Evolutionary conservation across 2,797 vertebrate species (phyloP).

Genomic region (Neosalanx taihuensis): DNA sequence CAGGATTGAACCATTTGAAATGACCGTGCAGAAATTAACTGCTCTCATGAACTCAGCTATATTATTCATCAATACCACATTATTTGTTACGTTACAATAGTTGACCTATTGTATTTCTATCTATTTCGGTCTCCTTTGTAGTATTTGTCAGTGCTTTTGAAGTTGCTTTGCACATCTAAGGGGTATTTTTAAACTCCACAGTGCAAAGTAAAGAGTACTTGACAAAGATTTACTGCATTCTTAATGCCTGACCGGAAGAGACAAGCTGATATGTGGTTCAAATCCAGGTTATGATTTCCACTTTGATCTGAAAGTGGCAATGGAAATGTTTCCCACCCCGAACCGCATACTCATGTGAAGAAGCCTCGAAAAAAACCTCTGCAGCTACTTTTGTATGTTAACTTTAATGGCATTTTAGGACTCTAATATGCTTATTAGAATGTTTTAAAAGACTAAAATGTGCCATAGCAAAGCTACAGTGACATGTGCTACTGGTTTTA

Average conservation of each 20-base stretch:
- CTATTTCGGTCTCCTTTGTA: not conserved
- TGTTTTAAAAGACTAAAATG: too few relatives aligned
- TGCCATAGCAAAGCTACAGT: too few relatives aligned
- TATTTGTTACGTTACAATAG: not conserved
- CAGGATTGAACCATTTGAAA: too few relatives aligned
- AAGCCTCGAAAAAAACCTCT: not conserved
- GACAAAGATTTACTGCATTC: constrained; percentile 18
- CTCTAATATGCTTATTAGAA: too few relatives aligned
- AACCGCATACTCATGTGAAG: not conserved
- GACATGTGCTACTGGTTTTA: too few relatives aligned
- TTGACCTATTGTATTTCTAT: too few relatives aligned
- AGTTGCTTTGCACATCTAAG: not conserved
- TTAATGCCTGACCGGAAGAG: constrained; percentile 25
- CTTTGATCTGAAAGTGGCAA: constrained; percentile 7
- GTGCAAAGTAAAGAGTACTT: too few relatives aligned
- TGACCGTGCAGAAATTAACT: not conserved
- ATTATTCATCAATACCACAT: not conserved
- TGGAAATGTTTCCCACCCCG: not conserved
- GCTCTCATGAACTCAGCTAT: not conserved
- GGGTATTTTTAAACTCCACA: not conserved
- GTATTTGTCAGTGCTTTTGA: not conserved
- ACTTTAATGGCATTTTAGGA: too few relatives aligned
- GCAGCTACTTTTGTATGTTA: too few relatives aligned
- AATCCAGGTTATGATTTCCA: constrained; percentile 3
- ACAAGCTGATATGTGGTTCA: not conserved